phyloP scores from a whole-genome alignment of 2,113 vertebrate genomes.

The Collichthys lucidus region DNA sequence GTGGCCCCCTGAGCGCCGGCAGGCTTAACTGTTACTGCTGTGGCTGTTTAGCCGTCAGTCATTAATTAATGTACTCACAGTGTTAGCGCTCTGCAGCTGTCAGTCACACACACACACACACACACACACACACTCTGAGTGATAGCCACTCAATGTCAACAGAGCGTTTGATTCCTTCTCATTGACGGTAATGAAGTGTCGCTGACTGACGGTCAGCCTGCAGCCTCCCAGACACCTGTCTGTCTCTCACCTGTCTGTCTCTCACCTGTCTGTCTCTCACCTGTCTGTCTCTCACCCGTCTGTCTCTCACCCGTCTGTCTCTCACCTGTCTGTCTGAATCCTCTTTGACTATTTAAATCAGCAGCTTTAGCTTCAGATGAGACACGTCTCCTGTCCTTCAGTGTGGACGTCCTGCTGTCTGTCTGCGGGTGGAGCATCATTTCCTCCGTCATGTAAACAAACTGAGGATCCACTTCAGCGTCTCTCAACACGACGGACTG shows the following conservation, averaged over 20 bases:
- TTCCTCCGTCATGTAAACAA: neutral
- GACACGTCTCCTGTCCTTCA: too few relatives aligned
- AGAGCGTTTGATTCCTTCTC: slow-evolving; percentile 49
- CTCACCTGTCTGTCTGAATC: neutral
- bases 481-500: neutral
- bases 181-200: slow-evolving; percentile 58
- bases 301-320: neutral
- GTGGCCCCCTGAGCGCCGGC: slow-evolving; percentile 65
- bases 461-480: slow-evolving; percentile 5
- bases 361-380: too few relatives aligned
- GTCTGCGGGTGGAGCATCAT: too few relatives aligned
- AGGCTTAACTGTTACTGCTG: slow-evolving; percentile 82
- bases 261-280: neutral
- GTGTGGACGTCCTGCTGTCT: too few relatives aligned
- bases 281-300: neutral
- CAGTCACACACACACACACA: slow-evolving; percentile 59
- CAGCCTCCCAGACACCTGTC: slow-evolving; percentile 6
- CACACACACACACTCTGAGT: slow-evolving; percentile 51
- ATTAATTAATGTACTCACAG: slow-evolving; percentile 80
- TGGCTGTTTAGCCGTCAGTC: slow-evolving; percentile 80
- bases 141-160: slow-evolving; percentile 34
- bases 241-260: slow-evolving; percentile 21
- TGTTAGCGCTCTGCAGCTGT: slow-evolving; percentile 68
- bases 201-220: slow-evolving; percentile 4
- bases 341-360: neutral